Conservation (phyloP, 2,797 vertebrate species). For the Lerista edwardsae region DNA sequence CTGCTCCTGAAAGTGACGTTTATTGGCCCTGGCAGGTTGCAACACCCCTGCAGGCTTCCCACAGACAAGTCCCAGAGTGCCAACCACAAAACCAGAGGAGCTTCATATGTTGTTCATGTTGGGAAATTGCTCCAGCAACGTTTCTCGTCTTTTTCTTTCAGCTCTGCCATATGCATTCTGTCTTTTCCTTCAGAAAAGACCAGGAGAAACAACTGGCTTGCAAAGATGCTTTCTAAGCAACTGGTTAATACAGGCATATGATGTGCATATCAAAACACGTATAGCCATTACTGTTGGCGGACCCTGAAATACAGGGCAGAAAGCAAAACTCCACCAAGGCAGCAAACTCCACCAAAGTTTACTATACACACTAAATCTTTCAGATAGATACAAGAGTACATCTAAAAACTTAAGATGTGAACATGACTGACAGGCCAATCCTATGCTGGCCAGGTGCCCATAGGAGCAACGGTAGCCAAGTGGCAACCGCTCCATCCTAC, state of each 20-base stretch:
- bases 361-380: not conserved
- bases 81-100: constrained; percentile 57
- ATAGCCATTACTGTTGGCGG: not conserved
- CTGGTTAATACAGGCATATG: constrained; percentile 4
- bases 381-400: not conserved
- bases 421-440: not conserved
- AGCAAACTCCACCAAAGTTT: not conserved
- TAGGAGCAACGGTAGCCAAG: too few relatives aligned
- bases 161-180: not conserved
- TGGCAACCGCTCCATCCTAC: too few relatives aligned
- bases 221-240: constrained; percentile 23
- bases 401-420: not conserved
- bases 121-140: constrained; percentile 67
- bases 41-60: constrained; percentile 65
- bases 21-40: constrained; percentile 73
- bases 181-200: constrained; percentile 50
- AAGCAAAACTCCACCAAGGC: not conserved
- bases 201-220: constrained; percentile 25
- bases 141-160: constrained; percentile 47
- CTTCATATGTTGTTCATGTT: constrained; percentile 56
- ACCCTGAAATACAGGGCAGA: not conserved
- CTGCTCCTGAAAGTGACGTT: constrained; percentile 68
- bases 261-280: constrained; percentile 17
- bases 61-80: constrained; percentile 70
- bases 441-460: too few relatives aligned